Evolutionary conservation across 2,888 invertebrate genomes (phyloP).

Genomic region (Polietes domitor): DNA sequence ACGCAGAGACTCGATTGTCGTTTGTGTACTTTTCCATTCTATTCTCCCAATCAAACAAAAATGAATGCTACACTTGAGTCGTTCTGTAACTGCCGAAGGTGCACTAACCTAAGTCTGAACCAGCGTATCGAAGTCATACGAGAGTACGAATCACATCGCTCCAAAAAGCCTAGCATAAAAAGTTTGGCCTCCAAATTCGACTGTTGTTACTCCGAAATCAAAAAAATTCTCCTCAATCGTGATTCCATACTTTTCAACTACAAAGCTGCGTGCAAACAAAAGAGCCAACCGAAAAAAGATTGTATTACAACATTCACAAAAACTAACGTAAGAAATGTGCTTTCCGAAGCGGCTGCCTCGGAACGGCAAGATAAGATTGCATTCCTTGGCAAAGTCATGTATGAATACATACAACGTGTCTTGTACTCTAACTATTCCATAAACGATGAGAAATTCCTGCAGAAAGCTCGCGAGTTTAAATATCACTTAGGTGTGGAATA

Average conservation of each 20-base stretch:
- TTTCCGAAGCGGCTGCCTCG: no score
- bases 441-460: constrained; percentile 47
- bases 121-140: constrained; percentile 71
- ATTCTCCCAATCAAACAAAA: neutral
- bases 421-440: constrained; percentile 63
- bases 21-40: no score
- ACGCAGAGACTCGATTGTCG: neutral
- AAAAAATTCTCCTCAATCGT: constrained; percentile 70
- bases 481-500: constrained; percentile 72
- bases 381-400: constrained; percentile 66
- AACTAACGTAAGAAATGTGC: no score
- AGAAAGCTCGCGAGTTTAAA: constrained; percentile 71
- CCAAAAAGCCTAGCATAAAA: constrained; percentile 69
- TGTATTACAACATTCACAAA: neutral
- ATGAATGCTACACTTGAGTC: neutral
- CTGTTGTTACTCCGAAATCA: constrained; percentile 73
- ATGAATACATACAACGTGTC: constrained; percentile 69
- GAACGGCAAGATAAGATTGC: constrained; percentile 37
- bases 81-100: neutral
- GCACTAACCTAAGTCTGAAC: constrained; percentile 70
- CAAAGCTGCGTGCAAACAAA: neutral
- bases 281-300: neutral
- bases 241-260: constrained; percentile 66
- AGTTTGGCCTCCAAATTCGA: constrained; percentile 70
- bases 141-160: constrained; percentile 68